Base-by-base conservation (phyloP, 2,113 vertebrate genomes). In the Cephalopholis sonnerati region DNA sequence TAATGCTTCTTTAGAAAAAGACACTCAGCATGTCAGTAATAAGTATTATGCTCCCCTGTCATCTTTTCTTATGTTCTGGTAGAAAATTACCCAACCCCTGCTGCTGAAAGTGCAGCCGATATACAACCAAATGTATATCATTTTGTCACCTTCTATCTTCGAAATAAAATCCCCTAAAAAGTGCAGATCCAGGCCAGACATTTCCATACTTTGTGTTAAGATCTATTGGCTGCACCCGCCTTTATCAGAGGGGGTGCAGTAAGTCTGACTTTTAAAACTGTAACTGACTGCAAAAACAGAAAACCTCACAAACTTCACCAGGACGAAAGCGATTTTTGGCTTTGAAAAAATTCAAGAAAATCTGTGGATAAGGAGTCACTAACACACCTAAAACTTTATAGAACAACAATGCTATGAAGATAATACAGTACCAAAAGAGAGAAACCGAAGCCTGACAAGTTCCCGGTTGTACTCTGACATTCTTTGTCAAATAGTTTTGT, bases 1-100 rank as follows among this genome's bases (percentile, higher is more conserved):
- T 92, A 88, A 77, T 72, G 61, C 82, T 82, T 84, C 82, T 86
- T 88, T 77, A 73, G 84, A 89, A 84, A 84, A 79, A 87, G 77
- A 84, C 71, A 85, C 70, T 67, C 74, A 74, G 71, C 87, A 74
- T 84, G 83, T 87, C 74, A 77, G 78, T 87, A 89, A 90, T 88
- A 85, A 84, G 72, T 81, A 78, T 83, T 81, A 81, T 54, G 39
- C 81, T 91, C 66, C 48, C 74, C 68, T 78, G 66, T 84, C 79
- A 81, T 90, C 69, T 82, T 83, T 75, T 80, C 53, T 83, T 63
- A 77, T 61, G 70, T 90, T 85, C 63, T 79, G 50, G 61, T 41
- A 10, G 74, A 82, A 76, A 83, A 83, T 85, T 39, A 79, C 87
- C 70, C 11, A 44, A 73, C 57, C 50, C 32, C 67, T 82, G 70